phyloP scores from a whole-genome alignment of 2,888 invertebrate species.

The Thecocarcelia acutangulata region DNA sequence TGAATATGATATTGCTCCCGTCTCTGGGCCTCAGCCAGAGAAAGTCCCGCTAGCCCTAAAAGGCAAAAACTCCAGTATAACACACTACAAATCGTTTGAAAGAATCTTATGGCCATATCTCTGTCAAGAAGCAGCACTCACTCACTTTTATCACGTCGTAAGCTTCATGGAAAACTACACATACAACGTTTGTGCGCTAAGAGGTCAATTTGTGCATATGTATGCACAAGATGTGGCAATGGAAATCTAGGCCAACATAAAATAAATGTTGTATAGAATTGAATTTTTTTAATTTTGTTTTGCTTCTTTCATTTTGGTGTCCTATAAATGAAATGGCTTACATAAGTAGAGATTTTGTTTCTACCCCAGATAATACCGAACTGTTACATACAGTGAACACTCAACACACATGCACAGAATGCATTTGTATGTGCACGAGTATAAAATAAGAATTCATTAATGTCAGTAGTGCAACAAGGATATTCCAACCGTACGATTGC shows the following conservation, averaged over 20 bases:
- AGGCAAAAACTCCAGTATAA: too few relatives aligned
- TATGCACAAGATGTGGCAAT: conserved; percentile 62
- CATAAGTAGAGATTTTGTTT: conserved; percentile 52
- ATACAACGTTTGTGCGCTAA: too few relatives aligned
- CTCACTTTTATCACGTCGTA: too few relatives aligned
- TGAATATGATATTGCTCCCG: too few relatives aligned
- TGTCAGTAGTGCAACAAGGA: conserved; percentile 40
- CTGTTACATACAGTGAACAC: neutral
- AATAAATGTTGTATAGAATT: conserved; percentile 35
- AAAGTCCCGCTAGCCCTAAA: too few relatives aligned
- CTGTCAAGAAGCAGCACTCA: too few relatives aligned
- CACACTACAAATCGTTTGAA: too few relatives aligned
- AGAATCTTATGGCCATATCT: too few relatives aligned
- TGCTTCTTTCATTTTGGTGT: conserved; percentile 37
- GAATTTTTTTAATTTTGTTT: conserved; percentile 17
- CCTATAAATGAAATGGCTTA: conserved; percentile 65
- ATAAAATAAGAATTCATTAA: conserved; percentile 19
- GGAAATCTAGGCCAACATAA: conserved; percentile 67
- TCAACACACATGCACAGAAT: conserved; percentile 3
- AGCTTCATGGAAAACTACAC: too few relatives aligned
- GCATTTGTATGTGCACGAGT: neutral
- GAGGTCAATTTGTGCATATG: neutral
- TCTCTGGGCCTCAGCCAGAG: too few relatives aligned
- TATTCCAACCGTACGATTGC: conserved; percentile 28
- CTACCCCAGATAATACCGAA: conserved; percentile 41